A percentile compares a stretch with the other conserved stretches of the same genome.
Evolutionary conservation across 2,113 vertebrate species (phyloP).

Genomic region (Rostratula benghalensis): DNA sequence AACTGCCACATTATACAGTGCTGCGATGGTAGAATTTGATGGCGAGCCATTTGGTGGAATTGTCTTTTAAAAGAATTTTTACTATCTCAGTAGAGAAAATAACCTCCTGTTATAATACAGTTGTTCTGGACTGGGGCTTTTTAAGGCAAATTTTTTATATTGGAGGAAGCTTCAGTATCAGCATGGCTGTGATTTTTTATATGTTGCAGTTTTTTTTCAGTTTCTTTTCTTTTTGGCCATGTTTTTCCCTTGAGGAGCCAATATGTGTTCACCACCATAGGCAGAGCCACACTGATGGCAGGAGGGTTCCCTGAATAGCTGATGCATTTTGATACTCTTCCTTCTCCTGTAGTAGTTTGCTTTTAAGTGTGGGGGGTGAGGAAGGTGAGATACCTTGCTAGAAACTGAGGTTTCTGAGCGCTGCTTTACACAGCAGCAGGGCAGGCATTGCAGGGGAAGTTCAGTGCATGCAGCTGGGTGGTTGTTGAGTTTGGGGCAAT

Average conservation of each 20-base stretch:
- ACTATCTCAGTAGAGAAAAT: background rate
- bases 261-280: background rate
- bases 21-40: background rate
- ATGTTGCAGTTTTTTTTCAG: background rate
- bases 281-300: background rate
- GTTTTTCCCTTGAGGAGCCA: background rate
- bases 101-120: background rate
- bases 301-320: background rate
- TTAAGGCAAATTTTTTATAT: background rate
- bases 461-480: background rate
- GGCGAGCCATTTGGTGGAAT: background rate
- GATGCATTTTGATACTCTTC: background rate
- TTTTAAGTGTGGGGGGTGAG: background rate
- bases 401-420: background rate
- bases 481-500: background rate
- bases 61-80: background rate
- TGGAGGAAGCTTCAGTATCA: background rate
- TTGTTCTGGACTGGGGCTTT: background rate
- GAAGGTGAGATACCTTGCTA: background rate
- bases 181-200: background rate
- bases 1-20: background rate
- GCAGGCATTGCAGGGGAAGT: background rate
- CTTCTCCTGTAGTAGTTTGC: background rate
- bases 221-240: background rate
- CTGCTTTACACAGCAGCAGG: background rate